Percentiles rank a stretch among this genome's conserved stretches.
These are phyloP conservation scores for Blennius ocellaris DNA, from an alignment of 2,113 vertebrate species.

Conservation along the genomic window DNA sequence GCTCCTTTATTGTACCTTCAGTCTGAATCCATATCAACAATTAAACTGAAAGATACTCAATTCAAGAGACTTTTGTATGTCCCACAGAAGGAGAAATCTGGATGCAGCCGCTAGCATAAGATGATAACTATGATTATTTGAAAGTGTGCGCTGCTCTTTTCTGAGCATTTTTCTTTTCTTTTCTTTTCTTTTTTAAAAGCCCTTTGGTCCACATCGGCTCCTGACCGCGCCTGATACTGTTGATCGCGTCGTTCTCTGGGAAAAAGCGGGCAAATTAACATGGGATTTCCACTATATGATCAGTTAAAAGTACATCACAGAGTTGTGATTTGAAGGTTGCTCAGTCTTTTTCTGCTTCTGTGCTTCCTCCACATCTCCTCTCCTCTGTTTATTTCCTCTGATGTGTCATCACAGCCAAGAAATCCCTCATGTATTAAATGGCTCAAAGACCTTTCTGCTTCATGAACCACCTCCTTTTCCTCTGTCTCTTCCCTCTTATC, in stretches of 20 bases:
- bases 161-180: not conserved
- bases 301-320: constrained; percentile 22
- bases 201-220: not conserved
- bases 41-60: not conserved
- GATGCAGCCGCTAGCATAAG: not conserved
- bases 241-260: constrained; percentile 1
- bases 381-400: constrained; percentile 45
- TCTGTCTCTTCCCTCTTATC: constrained; percentile 32
- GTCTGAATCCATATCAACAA: not conserved
- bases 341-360: constrained; percentile 50
- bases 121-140: not conserved
- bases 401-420: constrained; percentile 61
- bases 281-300: constrained; percentile 40
- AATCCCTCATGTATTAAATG: constrained; percentile 53
- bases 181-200: not conserved
- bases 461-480: constrained; percentile 35
- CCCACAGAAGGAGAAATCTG: not conserved
- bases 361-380: constrained; percentile 28
- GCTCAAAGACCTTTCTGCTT: constrained; percentile 60
- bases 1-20: not conserved
- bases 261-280: constrained; percentile 14
- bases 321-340: constrained; percentile 36
- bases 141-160: too few species aligned
- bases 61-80: not conserved
- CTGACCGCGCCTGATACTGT: constrained; percentile 8